A percentile compares a stretch with the other conserved stretches of the same genome.
Conservation (phyloP, 2,797 vertebrate species). For the Furcifer pardalis region DNA sequence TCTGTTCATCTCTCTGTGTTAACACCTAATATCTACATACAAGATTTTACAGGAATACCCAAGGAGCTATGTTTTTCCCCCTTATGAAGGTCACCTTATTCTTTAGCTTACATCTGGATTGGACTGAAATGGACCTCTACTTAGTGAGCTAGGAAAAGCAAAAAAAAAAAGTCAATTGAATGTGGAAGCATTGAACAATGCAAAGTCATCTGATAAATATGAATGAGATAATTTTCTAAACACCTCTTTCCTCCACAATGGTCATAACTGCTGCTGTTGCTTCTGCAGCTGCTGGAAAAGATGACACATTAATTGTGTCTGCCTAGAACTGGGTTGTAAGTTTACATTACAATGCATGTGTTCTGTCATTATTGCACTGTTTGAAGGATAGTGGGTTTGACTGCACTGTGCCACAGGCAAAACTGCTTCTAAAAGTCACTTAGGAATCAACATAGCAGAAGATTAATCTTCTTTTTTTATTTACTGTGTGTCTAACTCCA, state of each 20-base stretch:
- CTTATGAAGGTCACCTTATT: slow-evolving; percentile 27
- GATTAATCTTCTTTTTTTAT: slow-evolving; percentile 56
- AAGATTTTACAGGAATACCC: rapidly evolving
- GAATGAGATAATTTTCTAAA: slow-evolving; percentile 51
- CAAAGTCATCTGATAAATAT: slow-evolving; percentile 61
- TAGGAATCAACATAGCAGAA: slow-evolving; percentile 59
- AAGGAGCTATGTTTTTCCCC: not conserved
- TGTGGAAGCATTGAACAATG: slow-evolving; percentile 28
- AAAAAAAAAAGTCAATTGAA: slow-evolving; percentile 58
- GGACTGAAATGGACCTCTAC: slow-evolving; percentile 36
- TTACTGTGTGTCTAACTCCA: slow-evolving; percentile 37
- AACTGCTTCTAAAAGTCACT: slow-evolving; percentile 67
- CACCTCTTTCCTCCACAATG: slow-evolving; percentile 48
- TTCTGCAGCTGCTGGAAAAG: slow-evolving; percentile 47
- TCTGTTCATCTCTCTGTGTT: no score
- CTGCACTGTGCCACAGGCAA: slow-evolving; percentile 64
- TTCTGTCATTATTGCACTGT: slow-evolving; percentile 62
- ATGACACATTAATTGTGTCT: slow-evolving; percentile 70
- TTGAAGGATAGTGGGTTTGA: slow-evolving; percentile 66
- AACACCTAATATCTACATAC: not conserved
- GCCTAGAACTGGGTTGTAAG: slow-evolving; percentile 59
- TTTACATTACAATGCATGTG: slow-evolving; percentile 70
- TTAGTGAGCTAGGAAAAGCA: slow-evolving; percentile 39
- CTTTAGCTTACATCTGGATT: slow-evolving; percentile 18
- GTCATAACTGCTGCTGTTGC: slow-evolving; percentile 31